Evolutionary conservation across 2,888 invertebrate species (phyloP).

Genomic region (Ectemnius continuus): DNA sequence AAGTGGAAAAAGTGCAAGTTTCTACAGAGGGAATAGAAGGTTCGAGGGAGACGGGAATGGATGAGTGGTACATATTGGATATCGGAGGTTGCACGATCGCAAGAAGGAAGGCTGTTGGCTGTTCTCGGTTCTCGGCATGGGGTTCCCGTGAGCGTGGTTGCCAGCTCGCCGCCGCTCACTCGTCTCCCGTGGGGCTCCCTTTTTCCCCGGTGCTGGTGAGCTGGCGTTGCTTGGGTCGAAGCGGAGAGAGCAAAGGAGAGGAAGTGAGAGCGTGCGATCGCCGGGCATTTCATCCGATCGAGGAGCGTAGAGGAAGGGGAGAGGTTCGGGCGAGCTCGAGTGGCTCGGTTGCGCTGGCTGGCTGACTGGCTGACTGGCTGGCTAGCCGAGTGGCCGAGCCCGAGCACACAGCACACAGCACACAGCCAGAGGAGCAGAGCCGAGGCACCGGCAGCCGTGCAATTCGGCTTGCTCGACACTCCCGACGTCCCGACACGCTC

Average conservation of each 20-base stretch:
- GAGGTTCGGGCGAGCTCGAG: not conserved
- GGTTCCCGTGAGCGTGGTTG: conserved; percentile 7
- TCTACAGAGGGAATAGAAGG: no score
- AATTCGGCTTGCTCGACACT: not conserved
- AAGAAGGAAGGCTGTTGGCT: no score
- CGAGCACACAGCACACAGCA: no score
- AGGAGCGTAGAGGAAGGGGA: not conserved
- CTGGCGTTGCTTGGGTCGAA: not conserved
- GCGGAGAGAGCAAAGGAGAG: not conserved
- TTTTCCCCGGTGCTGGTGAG: not conserved
- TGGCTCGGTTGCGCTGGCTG: not conserved
- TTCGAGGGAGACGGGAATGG: no score
- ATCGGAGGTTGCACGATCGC: no score
- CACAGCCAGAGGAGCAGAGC: no score
- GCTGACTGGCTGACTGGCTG: not conserved
- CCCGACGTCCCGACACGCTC: not conserved
- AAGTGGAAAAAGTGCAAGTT: no score
- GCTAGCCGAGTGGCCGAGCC: not conserved
- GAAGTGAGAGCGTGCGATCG: not conserved
- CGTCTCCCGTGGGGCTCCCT: not conserved
- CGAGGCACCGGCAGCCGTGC: not conserved
- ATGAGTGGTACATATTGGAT: no score
- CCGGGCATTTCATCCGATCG: not conserved
- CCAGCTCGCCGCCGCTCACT: not conserved
- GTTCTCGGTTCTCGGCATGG: not conserved